Conservation (phyloP, 1,140 invertebrate species). For the Hydropsyche tenuis region DNA sequence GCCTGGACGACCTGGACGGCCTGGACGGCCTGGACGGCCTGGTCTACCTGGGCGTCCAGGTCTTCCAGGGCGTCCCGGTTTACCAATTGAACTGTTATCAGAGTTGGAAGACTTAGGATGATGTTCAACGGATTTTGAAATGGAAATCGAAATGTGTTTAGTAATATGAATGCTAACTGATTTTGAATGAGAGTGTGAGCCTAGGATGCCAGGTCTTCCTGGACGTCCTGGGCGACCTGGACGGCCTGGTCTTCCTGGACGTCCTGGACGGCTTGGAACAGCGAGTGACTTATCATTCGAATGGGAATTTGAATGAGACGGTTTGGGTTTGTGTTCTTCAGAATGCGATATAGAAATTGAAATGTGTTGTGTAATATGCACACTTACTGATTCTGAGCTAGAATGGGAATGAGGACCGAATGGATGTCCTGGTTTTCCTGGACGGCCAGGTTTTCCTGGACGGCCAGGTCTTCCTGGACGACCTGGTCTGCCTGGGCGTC, state of each 20-base stretch:
- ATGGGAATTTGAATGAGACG: background rate
- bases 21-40: background rate
- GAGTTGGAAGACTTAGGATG: background rate
- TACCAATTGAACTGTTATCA: background rate
- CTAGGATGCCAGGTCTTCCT: background rate
- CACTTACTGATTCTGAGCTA: background rate
- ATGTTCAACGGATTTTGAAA: constrained; percentile 6
- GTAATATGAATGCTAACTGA: background rate
- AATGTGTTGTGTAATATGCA: background rate
- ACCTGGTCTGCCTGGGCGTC: background rate
- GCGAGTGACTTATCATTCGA: background rate
- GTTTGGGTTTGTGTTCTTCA: background rate
- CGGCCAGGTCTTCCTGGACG: background rate
- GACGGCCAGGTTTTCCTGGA: background rate
- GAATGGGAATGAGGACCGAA: background rate
- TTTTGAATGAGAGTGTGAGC: background rate
- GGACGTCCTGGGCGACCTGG: background rate
- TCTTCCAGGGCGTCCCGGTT: background rate
- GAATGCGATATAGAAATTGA: constrained; percentile 16
- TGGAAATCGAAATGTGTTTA: background rate
- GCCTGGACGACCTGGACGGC: background rate
- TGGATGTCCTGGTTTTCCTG: background rate
- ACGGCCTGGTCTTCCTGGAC: background rate
- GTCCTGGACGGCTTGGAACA: too few species aligned
- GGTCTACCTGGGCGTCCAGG: background rate